Conservation (phyloP, 2,888 invertebrate species). For the Liodrosophila aerea region DNA sequence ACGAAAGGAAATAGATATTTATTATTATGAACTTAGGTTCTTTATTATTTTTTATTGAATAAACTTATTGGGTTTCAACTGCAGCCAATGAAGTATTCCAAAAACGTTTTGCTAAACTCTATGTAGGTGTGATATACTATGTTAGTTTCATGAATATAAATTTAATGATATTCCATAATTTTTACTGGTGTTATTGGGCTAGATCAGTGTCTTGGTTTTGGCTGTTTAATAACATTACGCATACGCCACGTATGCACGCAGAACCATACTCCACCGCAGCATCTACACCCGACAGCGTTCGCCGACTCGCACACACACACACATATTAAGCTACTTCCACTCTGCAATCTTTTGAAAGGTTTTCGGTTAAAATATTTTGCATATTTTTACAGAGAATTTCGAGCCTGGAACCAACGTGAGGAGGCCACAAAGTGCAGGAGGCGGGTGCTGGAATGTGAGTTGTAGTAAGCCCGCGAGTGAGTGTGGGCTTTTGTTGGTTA, state of each 20-base stretch:
- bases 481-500: constrained; percentile 2
- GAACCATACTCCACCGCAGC: not conserved
- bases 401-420: constrained; percentile 22
- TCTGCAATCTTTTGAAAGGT: constrained; percentile 71
- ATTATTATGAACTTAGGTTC: too few species aligned
- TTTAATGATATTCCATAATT: not conserved
- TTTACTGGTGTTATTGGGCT: not conserved
- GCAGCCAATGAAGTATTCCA: too few species aligned
- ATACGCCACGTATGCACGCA: constrained; percentile 35
- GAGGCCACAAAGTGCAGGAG: not conserved
- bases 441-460: not conserved
- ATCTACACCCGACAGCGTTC: constrained; percentile 2
- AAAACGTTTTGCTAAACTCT: too few species aligned
- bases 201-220: constrained; percentile 28
- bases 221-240: constrained; percentile 52
- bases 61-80: too few species aligned
- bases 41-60: too few species aligned
- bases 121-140: too few species aligned
- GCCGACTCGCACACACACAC: constrained; percentile 2
- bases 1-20: too few species aligned
- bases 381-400: constrained; percentile 58
- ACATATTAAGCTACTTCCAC: constrained; percentile 18
- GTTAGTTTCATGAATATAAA: too few species aligned
- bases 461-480: constrained; percentile 7
- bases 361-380: constrained; percentile 71